phyloP scores from a whole-genome alignment of 2,113 vertebrate species.

The Hyperopisus bebe region DNA sequence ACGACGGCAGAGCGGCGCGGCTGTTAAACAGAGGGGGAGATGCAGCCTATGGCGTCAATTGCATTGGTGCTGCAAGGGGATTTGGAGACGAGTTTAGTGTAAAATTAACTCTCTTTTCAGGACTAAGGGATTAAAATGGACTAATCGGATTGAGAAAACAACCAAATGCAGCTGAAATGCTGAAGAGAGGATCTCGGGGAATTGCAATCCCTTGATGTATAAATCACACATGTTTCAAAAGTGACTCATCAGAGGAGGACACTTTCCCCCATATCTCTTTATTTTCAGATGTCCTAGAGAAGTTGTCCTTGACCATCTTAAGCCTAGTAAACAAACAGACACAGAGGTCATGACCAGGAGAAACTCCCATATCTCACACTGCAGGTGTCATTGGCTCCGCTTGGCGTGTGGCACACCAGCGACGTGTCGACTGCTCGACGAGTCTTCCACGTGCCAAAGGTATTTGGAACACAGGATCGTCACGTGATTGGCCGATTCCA shows the following conservation, averaged over 20 bases:
- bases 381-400: background rate
- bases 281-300: background rate
- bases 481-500: background rate
- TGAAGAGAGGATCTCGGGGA: background rate
- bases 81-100: background rate
- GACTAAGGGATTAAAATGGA: conserved; percentile 18
- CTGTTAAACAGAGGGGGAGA: conserved; percentile 3
- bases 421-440: no score
- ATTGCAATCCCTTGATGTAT: conserved; percentile 5
- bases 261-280: background rate
- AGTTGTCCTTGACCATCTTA: background rate
- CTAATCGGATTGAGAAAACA: conserved; percentile 23
- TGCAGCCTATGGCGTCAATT: background rate
- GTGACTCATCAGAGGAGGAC: background rate
- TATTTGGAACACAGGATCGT: background rate
- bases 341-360: background rate
- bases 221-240: conserved; percentile 11
- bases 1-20: background rate
- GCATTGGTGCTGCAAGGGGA: background rate
- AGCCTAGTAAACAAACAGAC: background rate
- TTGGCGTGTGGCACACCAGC: background rate
- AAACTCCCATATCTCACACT: background rate
- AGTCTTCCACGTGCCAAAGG: no score
- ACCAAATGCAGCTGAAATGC: background rate
- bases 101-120: conserved; percentile 24